Conservation (phyloP, 2,888 invertebrate species). For the Coenonympha glycerion region DNA sequence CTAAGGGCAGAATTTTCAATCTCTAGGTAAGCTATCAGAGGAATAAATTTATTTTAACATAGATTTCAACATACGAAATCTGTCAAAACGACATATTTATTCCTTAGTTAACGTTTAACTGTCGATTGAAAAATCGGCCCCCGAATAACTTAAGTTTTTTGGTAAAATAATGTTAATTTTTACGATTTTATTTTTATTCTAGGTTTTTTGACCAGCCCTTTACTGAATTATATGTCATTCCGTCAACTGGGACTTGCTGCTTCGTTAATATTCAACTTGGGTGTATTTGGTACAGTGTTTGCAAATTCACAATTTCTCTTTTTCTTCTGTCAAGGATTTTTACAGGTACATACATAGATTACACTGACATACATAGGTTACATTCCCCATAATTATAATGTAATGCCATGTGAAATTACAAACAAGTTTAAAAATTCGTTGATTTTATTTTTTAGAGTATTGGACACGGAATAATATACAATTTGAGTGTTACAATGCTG, state of each 20-base stretch:
- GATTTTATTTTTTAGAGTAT: constrained; percentile 37
- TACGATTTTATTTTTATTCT: too few species aligned
- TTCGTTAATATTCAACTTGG: constrained; percentile 35
- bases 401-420: too few species aligned
- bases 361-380: too few species aligned
- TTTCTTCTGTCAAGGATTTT: constrained; percentile 42
- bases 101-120: too few species aligned
- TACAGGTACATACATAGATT: constrained; percentile 44
- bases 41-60: too few species aligned
- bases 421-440: not conserved
- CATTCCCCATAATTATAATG: not conserved
- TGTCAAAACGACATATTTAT: too few species aligned
- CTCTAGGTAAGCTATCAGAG: too few species aligned
- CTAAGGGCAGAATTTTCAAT: too few species aligned
- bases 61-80: too few species aligned
- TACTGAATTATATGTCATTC: constrained; percentile 42
- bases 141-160: too few species aligned
- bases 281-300: constrained; percentile 40
- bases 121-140: too few species aligned
- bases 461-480: constrained; percentile 43
- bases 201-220: constrained; percentile 46
- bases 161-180: too few species aligned
- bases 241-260: constrained; percentile 40
- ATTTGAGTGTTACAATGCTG: constrained; percentile 39
- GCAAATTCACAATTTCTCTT: constrained; percentile 38